phyloP scores from a whole-genome alignment of 2,797 vertebrate genomes.

The Amphiprion clarkii region DNA sequence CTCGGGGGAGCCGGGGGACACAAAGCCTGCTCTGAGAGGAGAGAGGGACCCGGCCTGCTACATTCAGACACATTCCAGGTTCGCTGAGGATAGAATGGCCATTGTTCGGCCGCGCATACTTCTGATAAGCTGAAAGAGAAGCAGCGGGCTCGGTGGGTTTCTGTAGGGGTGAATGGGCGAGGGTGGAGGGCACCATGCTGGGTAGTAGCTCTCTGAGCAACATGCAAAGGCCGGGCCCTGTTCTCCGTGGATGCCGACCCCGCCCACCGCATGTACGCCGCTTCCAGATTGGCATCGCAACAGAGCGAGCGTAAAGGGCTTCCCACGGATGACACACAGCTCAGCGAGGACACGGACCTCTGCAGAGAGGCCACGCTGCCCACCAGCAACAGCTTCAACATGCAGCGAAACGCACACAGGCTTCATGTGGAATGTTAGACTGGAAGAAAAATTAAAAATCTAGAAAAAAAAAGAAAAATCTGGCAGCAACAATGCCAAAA shows the following conservation, averaged over 20 bases:
- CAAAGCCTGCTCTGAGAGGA: slow-evolving; percentile 80
- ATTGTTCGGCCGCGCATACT: slow-evolving; percentile 82
- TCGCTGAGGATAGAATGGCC: slow-evolving; percentile 79
- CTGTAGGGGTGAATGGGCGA: slow-evolving; percentile 64
- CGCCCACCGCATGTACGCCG: slow-evolving; percentile 74
- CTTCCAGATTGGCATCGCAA: slow-evolving; percentile 55
- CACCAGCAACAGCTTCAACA: slow-evolving; percentile 56
- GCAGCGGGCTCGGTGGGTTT: slow-evolving; percentile 52
- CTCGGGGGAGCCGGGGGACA: slow-evolving; percentile 64
- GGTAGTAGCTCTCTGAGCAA: slow-evolving; percentile 63
- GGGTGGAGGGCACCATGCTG: slow-evolving; percentile 64
- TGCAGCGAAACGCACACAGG: slow-evolving; percentile 32
- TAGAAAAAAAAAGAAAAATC: too few relatives aligned
- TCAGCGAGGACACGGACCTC: slow-evolving; percentile 61
- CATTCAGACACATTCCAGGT: slow-evolving; percentile 87
- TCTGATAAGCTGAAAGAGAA: slow-evolving; percentile 82
- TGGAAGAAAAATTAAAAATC: too few relatives aligned
- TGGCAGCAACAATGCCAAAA: too few relatives aligned
- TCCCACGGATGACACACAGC: slow-evolving; percentile 71
- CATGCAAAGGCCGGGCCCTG: slow-evolving; percentile 77
- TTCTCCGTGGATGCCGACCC: slow-evolving; percentile 79
- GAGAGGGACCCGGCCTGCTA: slow-evolving; percentile 74
- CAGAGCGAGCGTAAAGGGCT: slow-evolving; percentile 66
- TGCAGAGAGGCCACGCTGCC: slow-evolving; percentile 52
- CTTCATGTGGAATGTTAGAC: slow-evolving; percentile 4